These are phyloP conservation scores for Oncorhynchus nerka DNA, from an alignment of 2,113 vertebrate genomes.

Conservation along the genomic window DNA sequence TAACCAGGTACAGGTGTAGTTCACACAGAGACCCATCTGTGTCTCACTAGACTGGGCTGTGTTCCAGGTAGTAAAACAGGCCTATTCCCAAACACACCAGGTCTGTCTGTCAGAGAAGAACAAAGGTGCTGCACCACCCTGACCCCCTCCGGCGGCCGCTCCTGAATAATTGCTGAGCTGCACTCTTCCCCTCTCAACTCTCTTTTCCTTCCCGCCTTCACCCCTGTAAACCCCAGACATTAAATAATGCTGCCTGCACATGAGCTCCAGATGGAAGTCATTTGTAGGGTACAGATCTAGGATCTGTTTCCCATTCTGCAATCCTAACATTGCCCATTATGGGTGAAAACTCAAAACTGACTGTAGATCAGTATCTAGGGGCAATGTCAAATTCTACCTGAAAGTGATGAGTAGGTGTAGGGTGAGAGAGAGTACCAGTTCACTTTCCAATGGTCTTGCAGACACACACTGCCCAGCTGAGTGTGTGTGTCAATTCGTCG, in stretches of 20 bases:
- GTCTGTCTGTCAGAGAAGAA: background rate
- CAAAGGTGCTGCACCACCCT: background rate
- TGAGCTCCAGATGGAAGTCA: background rate
- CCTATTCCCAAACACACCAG: background rate
- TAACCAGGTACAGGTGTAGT: too few species aligned
- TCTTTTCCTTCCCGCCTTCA: background rate
- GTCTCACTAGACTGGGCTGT: background rate
- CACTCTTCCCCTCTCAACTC: background rate
- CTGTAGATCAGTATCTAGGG: background rate
- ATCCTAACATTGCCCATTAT: background rate
- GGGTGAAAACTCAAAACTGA: background rate
- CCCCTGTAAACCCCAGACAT: background rate
- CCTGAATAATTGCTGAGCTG: background rate
- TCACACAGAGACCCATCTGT: background rate
- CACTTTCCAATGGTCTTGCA: background rate
- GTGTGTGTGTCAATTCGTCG: too few species aligned
- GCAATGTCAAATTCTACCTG: background rate
- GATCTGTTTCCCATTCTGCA: background rate
- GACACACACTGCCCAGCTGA: background rate
- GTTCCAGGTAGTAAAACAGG: background rate
- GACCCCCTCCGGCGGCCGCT: background rate
- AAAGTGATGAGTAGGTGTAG: background rate
- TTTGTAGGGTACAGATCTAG: background rate
- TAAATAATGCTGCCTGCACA: background rate
- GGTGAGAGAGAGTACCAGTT: background rate